These are phyloP conservation scores for Cettia cetti DNA, from an alignment of 2,113 vertebrate species.

Conservation along the genomic window DNA sequence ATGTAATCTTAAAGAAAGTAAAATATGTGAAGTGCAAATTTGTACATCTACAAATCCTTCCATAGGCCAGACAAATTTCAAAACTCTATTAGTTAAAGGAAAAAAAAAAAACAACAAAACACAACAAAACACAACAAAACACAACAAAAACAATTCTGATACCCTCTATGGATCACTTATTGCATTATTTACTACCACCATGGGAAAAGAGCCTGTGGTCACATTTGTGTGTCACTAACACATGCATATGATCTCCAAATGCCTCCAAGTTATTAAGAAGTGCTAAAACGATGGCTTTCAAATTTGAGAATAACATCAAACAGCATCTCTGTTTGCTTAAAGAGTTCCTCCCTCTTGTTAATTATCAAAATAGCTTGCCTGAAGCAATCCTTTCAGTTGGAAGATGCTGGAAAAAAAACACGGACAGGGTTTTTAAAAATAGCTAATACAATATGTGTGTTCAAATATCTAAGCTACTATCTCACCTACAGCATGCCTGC, in stretches of 20 bases:
- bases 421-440: background rate
- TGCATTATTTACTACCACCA: background rate
- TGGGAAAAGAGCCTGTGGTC: background rate
- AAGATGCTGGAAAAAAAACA: background rate
- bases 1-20: background rate
- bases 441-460: background rate
- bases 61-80: background rate
- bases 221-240: background rate
- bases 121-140: background rate
- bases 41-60: background rate
- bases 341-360: background rate
- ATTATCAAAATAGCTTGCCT: constrained; percentile 10
- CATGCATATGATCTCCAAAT: background rate
- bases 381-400: background rate
- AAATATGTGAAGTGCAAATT: background rate
- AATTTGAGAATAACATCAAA: background rate
- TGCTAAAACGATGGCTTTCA: background rate
- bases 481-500: background rate
- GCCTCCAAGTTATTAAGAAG: background rate
- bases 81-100: background rate
- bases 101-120: too few species aligned
- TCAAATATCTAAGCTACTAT: background rate
- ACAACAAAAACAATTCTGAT: background rate
- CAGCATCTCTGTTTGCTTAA: background rate
- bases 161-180: background rate